These are phyloP conservation scores for Synanthedon andrenaeformis DNA, from an alignment of 2,888 invertebrate species.

Conservation along the genomic window DNA sequence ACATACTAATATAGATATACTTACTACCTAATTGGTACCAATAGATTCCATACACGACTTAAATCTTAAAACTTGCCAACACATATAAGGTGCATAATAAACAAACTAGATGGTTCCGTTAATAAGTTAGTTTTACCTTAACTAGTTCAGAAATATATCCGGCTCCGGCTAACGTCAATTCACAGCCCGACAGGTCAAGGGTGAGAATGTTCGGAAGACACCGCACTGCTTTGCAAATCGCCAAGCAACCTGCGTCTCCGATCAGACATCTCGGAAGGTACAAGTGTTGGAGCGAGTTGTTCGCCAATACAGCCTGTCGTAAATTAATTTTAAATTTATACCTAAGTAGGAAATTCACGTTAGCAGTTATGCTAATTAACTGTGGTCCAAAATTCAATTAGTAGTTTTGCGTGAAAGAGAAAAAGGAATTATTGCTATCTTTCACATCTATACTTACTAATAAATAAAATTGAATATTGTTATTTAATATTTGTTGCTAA, in stretches of 20 bases:
- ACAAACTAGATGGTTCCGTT: not conserved
- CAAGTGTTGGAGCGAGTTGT: conserved; percentile 74
- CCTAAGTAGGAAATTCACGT: not conserved
- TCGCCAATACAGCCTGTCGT: conserved; percentile 69
- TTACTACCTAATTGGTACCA: too few species aligned
- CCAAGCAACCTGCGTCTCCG: conserved; percentile 78
- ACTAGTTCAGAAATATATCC: conserved; percentile 75
- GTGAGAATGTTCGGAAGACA: conserved; percentile 76
- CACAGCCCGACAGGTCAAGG: conserved; percentile 77
- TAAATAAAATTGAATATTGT: too few species aligned
- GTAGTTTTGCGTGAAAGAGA: not conserved
- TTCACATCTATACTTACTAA: too few species aligned
- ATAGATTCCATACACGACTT: too few species aligned
- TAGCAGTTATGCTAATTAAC: not conserved
- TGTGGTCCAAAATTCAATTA: not conserved
- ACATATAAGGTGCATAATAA: too few species aligned
- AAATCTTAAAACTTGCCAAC: too few species aligned
- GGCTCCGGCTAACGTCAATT: conserved; percentile 74
- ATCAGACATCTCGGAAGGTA: conserved; percentile 77
- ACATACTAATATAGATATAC: too few species aligned
- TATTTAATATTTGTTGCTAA: not conserved
- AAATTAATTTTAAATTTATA: not conserved
- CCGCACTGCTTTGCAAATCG: conserved; percentile 76
- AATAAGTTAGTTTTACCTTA: conserved; percentile 51
- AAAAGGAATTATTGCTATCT: too few species aligned